Evolutionary conservation across 2,797 vertebrate species (phyloP).

Genomic region (Gymnodraco acuticeps): DNA sequence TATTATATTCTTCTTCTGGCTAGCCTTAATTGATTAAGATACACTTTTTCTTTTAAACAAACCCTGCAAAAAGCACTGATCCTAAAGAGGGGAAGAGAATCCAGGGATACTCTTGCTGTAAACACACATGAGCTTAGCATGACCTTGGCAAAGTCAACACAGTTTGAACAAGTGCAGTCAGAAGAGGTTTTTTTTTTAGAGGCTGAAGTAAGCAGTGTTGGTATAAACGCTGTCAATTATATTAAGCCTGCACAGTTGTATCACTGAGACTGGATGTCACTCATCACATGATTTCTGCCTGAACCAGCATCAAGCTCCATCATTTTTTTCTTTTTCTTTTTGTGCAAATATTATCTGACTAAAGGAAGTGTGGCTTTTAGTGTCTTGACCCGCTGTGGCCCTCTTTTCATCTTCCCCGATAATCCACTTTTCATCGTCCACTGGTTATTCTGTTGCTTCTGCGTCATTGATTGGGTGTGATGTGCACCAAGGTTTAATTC

Average conservation of each 20-base stretch:
- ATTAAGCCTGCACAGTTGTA: conserved; percentile 4
- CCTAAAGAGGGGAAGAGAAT: conserved; percentile 34
- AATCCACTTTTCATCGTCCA: conserved; percentile 15
- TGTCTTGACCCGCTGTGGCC: background rate
- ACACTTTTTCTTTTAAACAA: background rate
- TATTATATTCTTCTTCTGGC: background rate
- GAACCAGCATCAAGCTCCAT: conserved; percentile 1
- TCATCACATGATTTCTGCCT: conserved; percentile 1
- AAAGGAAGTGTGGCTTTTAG: conserved; percentile 5
- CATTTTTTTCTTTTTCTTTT: background rate
- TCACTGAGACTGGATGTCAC: conserved; percentile 19
- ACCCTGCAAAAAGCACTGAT: conserved; percentile 27
- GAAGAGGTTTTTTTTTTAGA: conserved; percentile 10
- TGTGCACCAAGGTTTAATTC: conserved; percentile 22
- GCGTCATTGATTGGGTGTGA: background rate
- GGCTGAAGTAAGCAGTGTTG: background rate
- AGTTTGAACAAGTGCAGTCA: conserved; percentile 15
- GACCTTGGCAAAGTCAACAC: conserved; percentile 43
- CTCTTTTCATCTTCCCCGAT: conserved; percentile 5
- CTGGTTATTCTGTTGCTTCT: conserved; percentile 13
- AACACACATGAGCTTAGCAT: conserved; percentile 22
- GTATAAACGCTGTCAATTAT: background rate
- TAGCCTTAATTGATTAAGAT: too few relatives aligned
- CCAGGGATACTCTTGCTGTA: conserved; percentile 23
- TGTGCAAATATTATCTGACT: conserved; percentile 1